Conservation (phyloP, 2,797 vertebrate species). For the Bothrops alternatus region DNA sequence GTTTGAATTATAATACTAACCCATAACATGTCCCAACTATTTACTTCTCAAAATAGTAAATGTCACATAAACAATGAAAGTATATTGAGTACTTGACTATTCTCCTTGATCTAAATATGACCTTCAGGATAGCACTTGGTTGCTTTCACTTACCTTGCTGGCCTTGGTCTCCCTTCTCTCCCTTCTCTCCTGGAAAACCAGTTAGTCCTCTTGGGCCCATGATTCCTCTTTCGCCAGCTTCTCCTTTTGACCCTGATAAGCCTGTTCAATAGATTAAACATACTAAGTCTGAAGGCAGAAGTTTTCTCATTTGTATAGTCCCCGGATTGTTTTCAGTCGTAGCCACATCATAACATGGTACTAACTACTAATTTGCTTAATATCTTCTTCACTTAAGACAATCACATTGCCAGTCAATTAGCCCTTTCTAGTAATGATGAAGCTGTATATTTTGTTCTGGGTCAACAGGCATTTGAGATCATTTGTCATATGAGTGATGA, state of each 20-base stretch:
- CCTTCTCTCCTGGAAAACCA: slow-evolving; percentile 37
- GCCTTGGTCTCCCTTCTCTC: slow-evolving; percentile 29
- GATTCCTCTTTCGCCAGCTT: slow-evolving; percentile 38
- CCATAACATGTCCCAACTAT: not conserved
- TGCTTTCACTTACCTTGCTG: slow-evolving; percentile 30
- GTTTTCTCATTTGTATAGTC: not conserved
- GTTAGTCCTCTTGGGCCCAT: not conserved
- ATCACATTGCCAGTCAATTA: not conserved
- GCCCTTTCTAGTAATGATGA: not conserved
- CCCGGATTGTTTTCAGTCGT: not conserved
- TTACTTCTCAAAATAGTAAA: not conserved
- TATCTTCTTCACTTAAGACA: not conserved
- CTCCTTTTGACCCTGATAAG: slow-evolving; percentile 45
- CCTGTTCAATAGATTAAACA: slow-evolving; percentile 40
- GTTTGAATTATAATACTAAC: not conserved
- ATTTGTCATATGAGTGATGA: not conserved
- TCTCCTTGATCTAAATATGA: not conserved
- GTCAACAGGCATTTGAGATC: not conserved
- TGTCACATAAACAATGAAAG: not conserved
- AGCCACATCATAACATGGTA: not conserved
- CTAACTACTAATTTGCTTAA: not conserved
- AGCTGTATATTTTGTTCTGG: not conserved
- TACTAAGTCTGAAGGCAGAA: not conserved
- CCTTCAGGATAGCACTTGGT: rapidly evolving
- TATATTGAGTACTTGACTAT: not conserved